phyloP scores from a whole-genome alignment of 2,888 invertebrate genomes.

The Hirtodrosophila cameraria region DNA sequence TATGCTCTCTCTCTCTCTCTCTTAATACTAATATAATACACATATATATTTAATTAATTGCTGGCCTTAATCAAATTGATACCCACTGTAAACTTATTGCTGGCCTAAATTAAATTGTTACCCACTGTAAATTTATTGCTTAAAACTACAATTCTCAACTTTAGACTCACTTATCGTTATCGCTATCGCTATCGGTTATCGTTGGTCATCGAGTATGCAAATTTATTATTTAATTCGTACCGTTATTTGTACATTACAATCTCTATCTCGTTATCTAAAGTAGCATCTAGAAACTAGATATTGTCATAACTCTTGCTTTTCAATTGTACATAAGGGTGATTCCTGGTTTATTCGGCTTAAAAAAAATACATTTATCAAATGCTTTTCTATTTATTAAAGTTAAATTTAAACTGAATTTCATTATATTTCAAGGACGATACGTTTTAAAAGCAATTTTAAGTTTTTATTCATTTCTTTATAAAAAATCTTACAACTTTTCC shows the following conservation, averaged over 20 bases:
- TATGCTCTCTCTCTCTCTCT: no score
- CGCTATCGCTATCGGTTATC: slow-evolving; percentile 32
- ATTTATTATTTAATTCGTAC: slow-evolving; percentile 27
- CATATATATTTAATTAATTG: slow-evolving; percentile 49
- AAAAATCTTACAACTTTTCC: no score
- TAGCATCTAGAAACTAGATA: slow-evolving; percentile 28
- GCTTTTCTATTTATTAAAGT: no score
- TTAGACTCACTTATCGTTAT: slow-evolving; percentile 40
- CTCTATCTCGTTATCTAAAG: slow-evolving; percentile 4
- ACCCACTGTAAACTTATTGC: slow-evolving; percentile 59
- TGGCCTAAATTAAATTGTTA: slow-evolving; percentile 50
- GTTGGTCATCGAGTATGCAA: slow-evolving; percentile 32
- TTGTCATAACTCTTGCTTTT: slow-evolving; percentile 37
- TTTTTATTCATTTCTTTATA: no score
- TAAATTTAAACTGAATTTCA: no score
- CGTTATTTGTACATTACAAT: slow-evolving; percentile 27
- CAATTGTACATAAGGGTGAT: slow-evolving; percentile 48
- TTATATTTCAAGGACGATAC: no score
- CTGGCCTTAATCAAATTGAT: slow-evolving; percentile 43
- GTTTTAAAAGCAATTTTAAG: no score
- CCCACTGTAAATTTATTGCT: slow-evolving; percentile 68
- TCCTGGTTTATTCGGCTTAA: background rate
- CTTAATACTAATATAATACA: slow-evolving; percentile 36
- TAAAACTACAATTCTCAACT: slow-evolving; percentile 32
- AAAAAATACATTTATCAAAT: background rate